Conservation (phyloP, 2,797 vertebrate genomes). For the Catharus ustulatus region DNA sequence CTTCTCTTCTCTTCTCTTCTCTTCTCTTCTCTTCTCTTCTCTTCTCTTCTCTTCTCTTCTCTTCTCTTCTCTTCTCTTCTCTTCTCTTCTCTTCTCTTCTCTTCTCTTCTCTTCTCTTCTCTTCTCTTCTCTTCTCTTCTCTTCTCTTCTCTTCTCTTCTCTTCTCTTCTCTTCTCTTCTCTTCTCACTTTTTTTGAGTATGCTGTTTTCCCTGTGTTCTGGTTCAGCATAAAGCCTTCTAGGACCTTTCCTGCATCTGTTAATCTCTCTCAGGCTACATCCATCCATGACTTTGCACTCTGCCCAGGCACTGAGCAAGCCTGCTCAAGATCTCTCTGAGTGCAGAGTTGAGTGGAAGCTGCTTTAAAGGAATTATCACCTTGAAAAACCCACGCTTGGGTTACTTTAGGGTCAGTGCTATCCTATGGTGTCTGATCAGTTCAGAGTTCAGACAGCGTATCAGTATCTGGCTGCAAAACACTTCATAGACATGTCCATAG, state of each 20-base stretch:
- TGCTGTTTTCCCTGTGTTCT: not conserved
- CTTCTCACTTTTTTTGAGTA: not conserved
- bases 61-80: no score
- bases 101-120: no score
- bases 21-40: no score
- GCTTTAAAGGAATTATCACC: slow-evolving; percentile 6
- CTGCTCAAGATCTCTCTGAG: not conserved
- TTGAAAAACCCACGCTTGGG: slow-evolving; percentile 9
- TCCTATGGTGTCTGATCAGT: not conserved
- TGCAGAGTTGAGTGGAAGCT: not conserved
- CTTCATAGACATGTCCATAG: not conserved
- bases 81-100: no score
- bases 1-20: not conserved
- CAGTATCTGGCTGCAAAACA: not conserved
- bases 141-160: no score
- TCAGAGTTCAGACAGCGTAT: slow-evolving; percentile 1
- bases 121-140: no score
- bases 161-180: no score
- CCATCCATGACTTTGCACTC: not conserved
- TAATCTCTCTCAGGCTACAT: not conserved
- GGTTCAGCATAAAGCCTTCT: not conserved
- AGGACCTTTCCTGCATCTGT: not conserved
- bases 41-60: no score
- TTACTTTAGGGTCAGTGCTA: slow-evolving; percentile 9
- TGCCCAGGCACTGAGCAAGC: not conserved